These are phyloP conservation scores for Belgica antarctica DNA, from an alignment of 2,888 invertebrate species.

Conservation along the genomic window DNA sequence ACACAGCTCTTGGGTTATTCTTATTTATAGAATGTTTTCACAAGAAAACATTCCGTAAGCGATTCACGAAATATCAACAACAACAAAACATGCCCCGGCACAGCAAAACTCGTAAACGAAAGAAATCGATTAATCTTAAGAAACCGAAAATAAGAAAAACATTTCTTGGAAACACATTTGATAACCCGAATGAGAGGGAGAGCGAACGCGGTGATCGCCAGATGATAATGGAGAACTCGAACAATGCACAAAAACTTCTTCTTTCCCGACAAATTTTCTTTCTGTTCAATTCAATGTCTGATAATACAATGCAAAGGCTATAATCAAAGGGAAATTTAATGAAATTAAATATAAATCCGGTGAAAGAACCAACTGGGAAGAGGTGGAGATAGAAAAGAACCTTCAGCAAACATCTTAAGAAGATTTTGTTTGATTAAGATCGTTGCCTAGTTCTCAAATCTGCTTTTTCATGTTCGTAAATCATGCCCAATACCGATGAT, in stretches of 20 bases:
- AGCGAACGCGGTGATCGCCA: neutral
- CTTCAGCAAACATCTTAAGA: conserved; percentile 13
- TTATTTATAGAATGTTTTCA: conserved; percentile 39
- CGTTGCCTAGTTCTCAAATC: neutral
- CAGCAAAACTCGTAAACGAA: neutral
- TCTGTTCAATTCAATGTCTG: neutral
- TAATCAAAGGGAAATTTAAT: conserved; percentile 17
- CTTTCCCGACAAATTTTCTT: neutral
- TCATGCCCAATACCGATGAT: neutral
- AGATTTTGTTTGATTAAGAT: conserved; percentile 23
- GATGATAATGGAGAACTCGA: conserved; percentile 34
- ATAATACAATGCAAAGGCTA: neutral
- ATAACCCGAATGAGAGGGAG: conserved; percentile 15
- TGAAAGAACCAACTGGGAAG: neutral
- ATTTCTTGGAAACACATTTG: neutral
- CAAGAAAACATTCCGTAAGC: conserved; percentile 41
- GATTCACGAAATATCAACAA: conserved; percentile 23
- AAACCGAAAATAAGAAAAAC: conserved; percentile 28
- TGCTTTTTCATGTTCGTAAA: neutral
- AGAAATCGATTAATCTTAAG: conserved; percentile 43
- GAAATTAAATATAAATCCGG: neutral
- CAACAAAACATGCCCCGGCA: conserved; percentile 5
- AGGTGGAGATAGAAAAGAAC: neutral
- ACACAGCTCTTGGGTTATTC: conserved; percentile 10
- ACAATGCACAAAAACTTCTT: neutral